Evolutionary conservation across 2,113 vertebrate genomes (phyloP).

Genomic region (Grammomys dolichurus): DNA sequence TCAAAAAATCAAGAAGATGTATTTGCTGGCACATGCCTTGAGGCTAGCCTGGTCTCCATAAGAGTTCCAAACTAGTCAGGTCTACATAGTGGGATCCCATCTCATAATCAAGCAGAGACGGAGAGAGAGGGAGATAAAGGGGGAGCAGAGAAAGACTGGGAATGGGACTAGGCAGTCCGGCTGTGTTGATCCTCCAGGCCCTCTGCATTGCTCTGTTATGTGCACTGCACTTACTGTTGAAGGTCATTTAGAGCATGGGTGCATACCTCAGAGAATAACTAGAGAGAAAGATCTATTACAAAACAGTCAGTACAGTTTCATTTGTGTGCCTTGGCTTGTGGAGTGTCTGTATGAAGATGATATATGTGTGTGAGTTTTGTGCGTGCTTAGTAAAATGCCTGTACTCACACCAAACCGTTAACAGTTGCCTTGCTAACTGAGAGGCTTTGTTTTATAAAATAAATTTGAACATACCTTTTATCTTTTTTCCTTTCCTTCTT

Average conservation of each 20-base stretch:
- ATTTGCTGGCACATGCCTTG: neutral
- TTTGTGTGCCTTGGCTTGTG: neutral
- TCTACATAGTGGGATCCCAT: neutral
- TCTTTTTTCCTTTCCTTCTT: neutral
- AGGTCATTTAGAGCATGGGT: neutral
- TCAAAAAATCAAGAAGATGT: neutral
- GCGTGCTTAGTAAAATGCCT: neutral
- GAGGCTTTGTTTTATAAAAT: conserved; percentile 24
- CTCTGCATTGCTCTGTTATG: neutral
- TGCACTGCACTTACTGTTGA: neutral
- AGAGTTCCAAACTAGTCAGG: neutral
- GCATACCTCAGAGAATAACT: neutral
- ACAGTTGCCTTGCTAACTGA: neutral
- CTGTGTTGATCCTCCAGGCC: neutral
- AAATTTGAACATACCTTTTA: neutral
- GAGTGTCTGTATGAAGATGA: neutral
- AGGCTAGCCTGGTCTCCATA: neutral
- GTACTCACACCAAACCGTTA: neutral
- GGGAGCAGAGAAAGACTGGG: neutral
- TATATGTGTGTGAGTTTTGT: neutral
- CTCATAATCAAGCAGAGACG: neutral
- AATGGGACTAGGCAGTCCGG: neutral
- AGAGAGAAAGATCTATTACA: neutral
- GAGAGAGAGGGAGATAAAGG: neutral
- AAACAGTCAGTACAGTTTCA: neutral